Evolutionary conservation across 2,797 vertebrate species (phyloP), one percentile per base, ranked within the genome.

Genomic region (Cossypha caffra): DNA sequence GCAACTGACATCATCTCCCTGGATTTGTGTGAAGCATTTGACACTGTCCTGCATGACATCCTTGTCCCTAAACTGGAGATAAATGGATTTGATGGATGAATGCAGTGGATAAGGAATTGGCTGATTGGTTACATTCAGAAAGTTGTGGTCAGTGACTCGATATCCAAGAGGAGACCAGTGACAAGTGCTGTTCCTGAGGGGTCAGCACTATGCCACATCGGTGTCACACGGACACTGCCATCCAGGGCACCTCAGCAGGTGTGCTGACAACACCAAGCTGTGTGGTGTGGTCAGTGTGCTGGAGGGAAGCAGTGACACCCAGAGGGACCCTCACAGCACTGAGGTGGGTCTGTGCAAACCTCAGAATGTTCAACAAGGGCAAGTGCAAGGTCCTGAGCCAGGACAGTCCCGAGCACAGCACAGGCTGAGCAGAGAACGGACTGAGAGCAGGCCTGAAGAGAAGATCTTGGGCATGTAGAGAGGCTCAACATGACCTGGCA

Each of bases 231-330:
- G 57, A 12, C 47, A 23, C 33, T 1, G 54, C 28, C 45, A 42
- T 4, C 26, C 25, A 25, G 25, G 1, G 20, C 40, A 3, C 16
- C 58, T 19, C 48, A 23, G 68, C 50, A 40, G 37, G 24, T 9
- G 5, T 13, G 15, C 79, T 28, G 33, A 29, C 1, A 1, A 24
- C 67, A 54, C 40, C 40, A 19, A n/a, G 24, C 58, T 29, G 42
- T 25, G 58, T 9, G 50, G 4, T 31, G 58, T 5, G 29, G 5
- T 8, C 33, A 25, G 0, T 10, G 1, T 0, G 7, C 33, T 31
- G 64, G 6, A 26, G 57, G 38, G 43, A 77, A 51, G 50, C 17
- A 8, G 7, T 28, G 33, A 16, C 38, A 64, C 45, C 28, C 79
- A 26, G 20, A 71, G 51, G 38, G 38, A 71, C 71, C 13, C 0